Evolutionary conservation across 2,888 invertebrate species (phyloP).

Genomic region (Chymomyza amoena): DNA sequence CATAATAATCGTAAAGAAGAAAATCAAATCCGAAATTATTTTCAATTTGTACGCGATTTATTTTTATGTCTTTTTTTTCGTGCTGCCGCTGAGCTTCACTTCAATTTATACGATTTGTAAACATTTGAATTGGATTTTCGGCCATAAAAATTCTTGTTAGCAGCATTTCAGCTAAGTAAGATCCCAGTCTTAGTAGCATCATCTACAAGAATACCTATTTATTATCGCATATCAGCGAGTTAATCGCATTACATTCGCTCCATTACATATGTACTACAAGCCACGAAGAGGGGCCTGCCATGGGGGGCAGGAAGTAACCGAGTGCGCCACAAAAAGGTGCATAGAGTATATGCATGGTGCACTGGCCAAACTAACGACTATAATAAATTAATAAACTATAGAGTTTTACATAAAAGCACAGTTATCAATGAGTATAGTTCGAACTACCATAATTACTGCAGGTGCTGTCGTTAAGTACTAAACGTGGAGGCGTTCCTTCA

Average conservation of each 20-base stretch:
- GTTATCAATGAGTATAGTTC: conserved; percentile 55
- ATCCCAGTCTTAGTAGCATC: conserved; percentile 46
- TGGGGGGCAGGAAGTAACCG: not conserved
- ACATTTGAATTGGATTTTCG: conserved; percentile 76
- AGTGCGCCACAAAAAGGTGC: not conserved
- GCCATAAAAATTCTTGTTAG: conserved; percentile 69
- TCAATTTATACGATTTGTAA: conserved; percentile 76
- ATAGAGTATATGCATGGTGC: not conserved
- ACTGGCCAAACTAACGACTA: conserved; percentile 38
- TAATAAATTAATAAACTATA: conserved; percentile 73
- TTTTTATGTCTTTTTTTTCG: conserved; percentile 69
- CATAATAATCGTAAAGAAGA: conserved; percentile 72
- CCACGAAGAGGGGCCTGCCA: no score
- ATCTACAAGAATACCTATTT: conserved; percentile 52
- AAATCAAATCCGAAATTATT: conserved; percentile 76
- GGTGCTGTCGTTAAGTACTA: not conserved
- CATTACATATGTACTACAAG: conserved; percentile 45
- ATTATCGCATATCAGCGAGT: conserved; percentile 50
- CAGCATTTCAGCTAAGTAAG: conserved; percentile 42
- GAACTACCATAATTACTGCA: conserved; percentile 55
- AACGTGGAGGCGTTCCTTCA: conserved; percentile 18
- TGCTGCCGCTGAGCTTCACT: conserved; percentile 19
- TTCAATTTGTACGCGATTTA: conserved; percentile 78
- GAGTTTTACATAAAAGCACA: conserved; percentile 59
- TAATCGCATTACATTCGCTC: conserved; percentile 67